A percentile compares a stretch with the other conserved stretches of the same genome.
These are phyloP conservation scores for Drosophila rhopaloa DNA, from an alignment of 1,140 invertebrate species.

Conservation along the genomic window DNA sequence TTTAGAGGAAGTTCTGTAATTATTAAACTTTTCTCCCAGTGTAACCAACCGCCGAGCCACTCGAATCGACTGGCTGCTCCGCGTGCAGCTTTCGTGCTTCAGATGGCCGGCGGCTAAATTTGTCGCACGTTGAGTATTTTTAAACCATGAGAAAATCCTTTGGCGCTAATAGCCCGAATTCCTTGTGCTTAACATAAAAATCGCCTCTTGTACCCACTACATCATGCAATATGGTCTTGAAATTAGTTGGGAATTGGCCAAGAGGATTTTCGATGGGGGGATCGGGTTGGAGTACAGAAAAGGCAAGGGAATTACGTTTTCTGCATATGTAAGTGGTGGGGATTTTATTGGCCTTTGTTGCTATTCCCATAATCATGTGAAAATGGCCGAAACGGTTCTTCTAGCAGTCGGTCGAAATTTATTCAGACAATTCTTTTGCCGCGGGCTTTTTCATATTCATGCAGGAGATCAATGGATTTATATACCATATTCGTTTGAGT, in stretches of 20 bases:
- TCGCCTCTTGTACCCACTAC: slow-evolving; percentile 74
- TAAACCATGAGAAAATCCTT: slow-evolving; percentile 84
- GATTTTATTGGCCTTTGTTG: slow-evolving; percentile 57
- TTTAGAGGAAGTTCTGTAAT: too few relatives aligned
- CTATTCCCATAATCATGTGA: slow-evolving; percentile 73
- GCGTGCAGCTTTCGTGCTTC: slow-evolving; percentile 81
- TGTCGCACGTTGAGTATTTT: slow-evolving; percentile 84
- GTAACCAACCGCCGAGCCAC: slow-evolving; percentile 16
- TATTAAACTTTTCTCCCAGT: slow-evolving; percentile 3
- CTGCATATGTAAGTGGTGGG: slow-evolving; percentile 43
- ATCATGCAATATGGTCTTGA: slow-evolving; percentile 67
- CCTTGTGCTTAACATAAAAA: slow-evolving; percentile 83
- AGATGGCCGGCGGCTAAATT: slow-evolving; percentile 80
- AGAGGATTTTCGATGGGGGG: neutral
- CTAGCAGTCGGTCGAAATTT: slow-evolving; percentile 25
- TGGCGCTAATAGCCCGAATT: slow-evolving; percentile 84
- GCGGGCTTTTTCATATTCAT: slow-evolving; percentile 43
- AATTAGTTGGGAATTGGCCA: slow-evolving; percentile 61
- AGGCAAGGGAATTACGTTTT: slow-evolving; percentile 14
- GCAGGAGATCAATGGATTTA: slow-evolving; percentile 39
- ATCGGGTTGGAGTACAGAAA: neutral
- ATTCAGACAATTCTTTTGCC: slow-evolving; percentile 41
- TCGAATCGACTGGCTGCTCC: slow-evolving; percentile 45
- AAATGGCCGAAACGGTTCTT: slow-evolving; percentile 68
- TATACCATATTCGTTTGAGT: slow-evolving; percentile 8